These are phyloP conservation scores for Phaetusa simplex DNA, from an alignment of 2,113 vertebrate genomes.

Conservation along the genomic window DNA sequence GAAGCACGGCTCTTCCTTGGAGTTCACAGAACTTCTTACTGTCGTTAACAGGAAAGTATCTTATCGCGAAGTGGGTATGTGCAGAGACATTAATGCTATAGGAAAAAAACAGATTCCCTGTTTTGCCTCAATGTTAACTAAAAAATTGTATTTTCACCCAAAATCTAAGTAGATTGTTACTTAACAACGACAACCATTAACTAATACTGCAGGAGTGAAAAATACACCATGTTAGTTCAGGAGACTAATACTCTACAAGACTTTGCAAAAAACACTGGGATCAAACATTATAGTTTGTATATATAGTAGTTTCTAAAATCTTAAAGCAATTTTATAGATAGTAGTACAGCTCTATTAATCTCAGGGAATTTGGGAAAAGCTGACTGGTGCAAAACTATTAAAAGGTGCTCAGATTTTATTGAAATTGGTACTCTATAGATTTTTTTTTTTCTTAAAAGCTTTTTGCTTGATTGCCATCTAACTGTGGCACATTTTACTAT, in stretches of 20 bases:
- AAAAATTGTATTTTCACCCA: slow-evolving; percentile 87
- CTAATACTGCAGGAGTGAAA: background rate
- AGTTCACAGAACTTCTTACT: slow-evolving; percentile 93
- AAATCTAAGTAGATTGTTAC: slow-evolving; percentile 65
- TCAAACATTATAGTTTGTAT: background rate
- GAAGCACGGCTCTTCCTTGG: slow-evolving; percentile 76
- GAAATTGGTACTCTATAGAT: background rate
- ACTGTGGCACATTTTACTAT: background rate
- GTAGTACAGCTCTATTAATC: background rate
- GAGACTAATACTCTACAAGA: background rate
- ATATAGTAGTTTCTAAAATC: background rate
- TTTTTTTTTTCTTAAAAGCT: background rate
- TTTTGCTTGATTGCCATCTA: background rate
- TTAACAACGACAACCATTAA: background rate
- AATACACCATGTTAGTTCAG: background rate
- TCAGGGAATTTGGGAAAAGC: slow-evolving; percentile 49
- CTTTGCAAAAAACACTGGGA: background rate
- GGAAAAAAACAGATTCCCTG: slow-evolving; percentile 98
- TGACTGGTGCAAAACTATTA: background rate
- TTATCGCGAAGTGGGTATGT: slow-evolving; percentile 75
- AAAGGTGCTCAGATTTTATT: background rate
- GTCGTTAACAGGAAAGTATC: slow-evolving; percentile 94
- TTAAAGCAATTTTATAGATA: background rate
- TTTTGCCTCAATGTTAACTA: slow-evolving; percentile 97
- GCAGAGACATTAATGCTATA: slow-evolving; percentile 68